Base-by-base conservation (phyloP, 2,797 vertebrate genomes). In the Tangara arthus region DNA sequence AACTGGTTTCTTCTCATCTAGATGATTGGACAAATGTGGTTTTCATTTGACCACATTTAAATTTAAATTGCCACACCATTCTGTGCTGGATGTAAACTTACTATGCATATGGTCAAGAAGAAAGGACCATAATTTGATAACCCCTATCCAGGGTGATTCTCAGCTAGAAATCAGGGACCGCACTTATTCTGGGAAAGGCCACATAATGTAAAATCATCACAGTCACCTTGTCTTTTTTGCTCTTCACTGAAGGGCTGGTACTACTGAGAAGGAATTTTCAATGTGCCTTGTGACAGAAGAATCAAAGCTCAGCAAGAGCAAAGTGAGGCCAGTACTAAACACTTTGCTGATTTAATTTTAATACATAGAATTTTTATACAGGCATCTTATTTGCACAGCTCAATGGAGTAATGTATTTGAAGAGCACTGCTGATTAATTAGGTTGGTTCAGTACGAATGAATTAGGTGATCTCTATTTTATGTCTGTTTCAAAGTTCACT, bases 391-490 rank as follows among this genome's bases (percentile, higher is more conserved):
- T 86, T 92, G 89, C 55, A 78, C 69, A 93, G 89, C 80, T 91
- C 76, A 71, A 3, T 59, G 34, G 41, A 91, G 44, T 44, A 17
- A 22, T 53, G 37, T 66, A 75, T 91, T 93, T 92, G 94, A 94
- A 95, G 49, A 89, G 76, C 65, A 75, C 42, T 88, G 69, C 65
- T 94, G 69, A 92, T 94, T 91, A 95, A 87, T 88, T 93, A 75
- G 72, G 44, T 94, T 81, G 65, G 55, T 83, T 85, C 34, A 20
- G 57, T 72, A 68, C 46, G 82, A 92, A 91, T 86, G 50, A 91
- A 89, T 91, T 75, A 95, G 82, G 41, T 83, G 79, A 89, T 91
- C 65, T 89, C 86, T 78, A 85, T 81, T 96, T 95, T 78, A 87
- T 56, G 35, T 87, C 82, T 81, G 56, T 91, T 95, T 90, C 37